These are phyloP conservation scores for Calephelis nemesis DNA, from an alignment of 1,140 invertebrate genomes.

Conservation along the genomic window DNA sequence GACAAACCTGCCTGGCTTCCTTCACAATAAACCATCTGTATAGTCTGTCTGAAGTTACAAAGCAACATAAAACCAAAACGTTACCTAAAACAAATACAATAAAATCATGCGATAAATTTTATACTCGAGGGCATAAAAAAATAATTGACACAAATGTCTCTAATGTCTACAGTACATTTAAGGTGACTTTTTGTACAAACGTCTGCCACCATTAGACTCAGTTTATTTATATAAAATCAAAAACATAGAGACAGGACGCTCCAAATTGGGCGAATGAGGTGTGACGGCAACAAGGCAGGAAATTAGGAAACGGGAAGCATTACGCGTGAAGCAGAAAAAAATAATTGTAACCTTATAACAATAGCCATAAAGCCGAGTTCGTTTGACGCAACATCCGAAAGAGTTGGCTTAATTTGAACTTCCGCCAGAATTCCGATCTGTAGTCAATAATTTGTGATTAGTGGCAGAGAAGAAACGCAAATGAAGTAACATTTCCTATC, in stretches of 20 bases:
- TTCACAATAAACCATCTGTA: too few species aligned
- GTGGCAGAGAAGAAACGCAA: conserved; percentile 21
- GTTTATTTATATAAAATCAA: conserved; percentile 38
- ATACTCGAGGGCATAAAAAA: neutral
- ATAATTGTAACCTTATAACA: conserved; percentile 30
- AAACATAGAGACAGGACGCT: conserved; percentile 48
- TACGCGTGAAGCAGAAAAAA: conserved; percentile 19
- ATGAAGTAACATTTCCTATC: conserved; percentile 36
- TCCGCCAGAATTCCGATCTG: conserved; percentile 38
- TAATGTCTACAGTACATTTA: neutral
- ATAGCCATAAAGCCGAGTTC: conserved; percentile 29
- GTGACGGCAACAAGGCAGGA: conserved; percentile 46
- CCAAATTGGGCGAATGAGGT: conserved; percentile 59
- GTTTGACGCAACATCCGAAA: conserved; percentile 30
- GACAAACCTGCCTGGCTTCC: too few species aligned
- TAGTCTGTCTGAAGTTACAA: too few species aligned
- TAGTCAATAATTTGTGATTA: conserved; percentile 39
- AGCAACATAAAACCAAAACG: neutral
- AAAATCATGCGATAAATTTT: too few species aligned
- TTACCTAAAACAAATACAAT: too few species aligned
- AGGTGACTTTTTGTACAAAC: conserved; percentile 22
- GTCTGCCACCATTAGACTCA: conserved; percentile 26
- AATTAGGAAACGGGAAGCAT: conserved; percentile 45
- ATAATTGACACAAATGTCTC: neutral
- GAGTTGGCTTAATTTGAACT: conserved; percentile 42